These are phyloP conservation scores for Eolophus roseicapilla DNA, from an alignment of 2,113 vertebrate species.

Conservation along the genomic window DNA sequence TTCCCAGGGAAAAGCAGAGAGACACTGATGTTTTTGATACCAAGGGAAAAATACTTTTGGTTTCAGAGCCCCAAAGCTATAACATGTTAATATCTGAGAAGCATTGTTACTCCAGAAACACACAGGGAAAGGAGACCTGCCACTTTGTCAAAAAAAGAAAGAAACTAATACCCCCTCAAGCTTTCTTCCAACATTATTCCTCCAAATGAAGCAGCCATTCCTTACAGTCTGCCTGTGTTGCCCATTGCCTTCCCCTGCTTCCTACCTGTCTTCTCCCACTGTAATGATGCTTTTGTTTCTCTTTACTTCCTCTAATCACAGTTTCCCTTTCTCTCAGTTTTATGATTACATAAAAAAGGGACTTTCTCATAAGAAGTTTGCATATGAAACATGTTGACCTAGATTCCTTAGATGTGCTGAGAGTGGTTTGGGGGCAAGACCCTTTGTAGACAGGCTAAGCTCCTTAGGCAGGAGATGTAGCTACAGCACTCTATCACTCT, in stretches of 20 bases:
- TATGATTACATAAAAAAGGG: neutral
- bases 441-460: neutral
- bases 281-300: neutral
- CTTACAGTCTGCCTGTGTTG: neutral
- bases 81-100: neutral
- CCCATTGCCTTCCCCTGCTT: neutral
- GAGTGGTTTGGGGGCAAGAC: neutral
- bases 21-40: neutral
- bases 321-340: neutral
- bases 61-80: neutral
- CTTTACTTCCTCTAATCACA: neutral
- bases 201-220: neutral
- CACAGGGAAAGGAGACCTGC: neutral
- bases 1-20: neutral
- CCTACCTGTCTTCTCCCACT: neutral
- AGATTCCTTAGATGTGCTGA: neutral
- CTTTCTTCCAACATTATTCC: neutral
- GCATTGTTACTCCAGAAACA: neutral
- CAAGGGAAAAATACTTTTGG: neutral
- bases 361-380: neutral
- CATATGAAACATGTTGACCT: neutral
- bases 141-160: neutral
- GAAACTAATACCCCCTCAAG: neutral
- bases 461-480: neutral
- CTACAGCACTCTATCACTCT: neutral